Evolutionary conservation across 2,888 invertebrate species (phyloP).

Genomic region (Nephrotoma flavescens): DNA sequence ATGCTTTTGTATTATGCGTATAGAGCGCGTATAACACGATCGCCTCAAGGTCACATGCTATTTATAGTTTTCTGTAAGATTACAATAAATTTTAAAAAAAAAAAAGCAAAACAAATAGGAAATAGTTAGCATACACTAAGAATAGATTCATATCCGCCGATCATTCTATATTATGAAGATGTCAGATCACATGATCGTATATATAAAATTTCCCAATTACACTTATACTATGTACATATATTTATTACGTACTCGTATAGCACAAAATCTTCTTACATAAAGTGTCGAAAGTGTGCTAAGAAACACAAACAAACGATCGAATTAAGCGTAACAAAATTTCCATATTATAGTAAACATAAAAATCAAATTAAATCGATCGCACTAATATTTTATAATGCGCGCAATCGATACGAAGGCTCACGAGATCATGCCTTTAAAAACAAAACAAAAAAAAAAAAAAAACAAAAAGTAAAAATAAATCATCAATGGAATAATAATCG

Average conservation of each 20-base stretch:
- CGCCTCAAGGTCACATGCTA: background rate
- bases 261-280: no score
- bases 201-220: no score
- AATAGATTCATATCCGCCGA: background rate
- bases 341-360: background rate
- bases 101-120: background rate
- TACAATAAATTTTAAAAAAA: background rate
- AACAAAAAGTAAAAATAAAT: background rate
- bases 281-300: no score
- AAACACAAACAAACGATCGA: background rate
- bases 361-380: background rate
- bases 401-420: background rate
- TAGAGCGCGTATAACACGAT: background rate
- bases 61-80: background rate
- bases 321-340: background rate
- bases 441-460: background rate
- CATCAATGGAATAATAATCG: background rate
- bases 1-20: background rate
- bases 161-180: background rate
- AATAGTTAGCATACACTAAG: background rate
- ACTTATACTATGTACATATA: no score
- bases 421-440: background rate
- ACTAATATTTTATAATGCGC: background rate
- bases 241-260: no score
- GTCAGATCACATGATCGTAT: background rate